Evolutionary conservation across 2,888 invertebrate genomes (phyloP), one percentile per base, ranked within the genome.

Genomic region (Dicyrtoma fusca): DNA sequence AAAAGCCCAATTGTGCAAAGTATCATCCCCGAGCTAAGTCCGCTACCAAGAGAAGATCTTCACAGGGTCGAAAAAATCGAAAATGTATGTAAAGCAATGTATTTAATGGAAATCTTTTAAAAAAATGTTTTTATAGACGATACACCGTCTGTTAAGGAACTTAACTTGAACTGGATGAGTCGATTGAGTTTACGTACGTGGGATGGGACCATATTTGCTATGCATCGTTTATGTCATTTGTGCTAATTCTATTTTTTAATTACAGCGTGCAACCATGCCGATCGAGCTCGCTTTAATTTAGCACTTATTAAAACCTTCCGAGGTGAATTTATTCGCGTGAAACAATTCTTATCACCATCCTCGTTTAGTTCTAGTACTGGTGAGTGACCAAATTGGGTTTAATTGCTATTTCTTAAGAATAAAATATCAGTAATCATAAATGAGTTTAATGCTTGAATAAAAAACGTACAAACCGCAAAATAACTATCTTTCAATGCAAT

Each of bases 241-340:
- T 17, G 53, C 44, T 71, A 11, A 61, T 59, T 53, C 19, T 64
- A 13, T 49, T 42, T 66, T 70, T 42, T 45, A 25, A 47, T 71
- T 76, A 79, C 85, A 86, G 88, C 87, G 65, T 96, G 95, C 83
- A 89, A 88, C 71, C 87, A 89, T 69, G 84, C 87, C 0, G 95
- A 96, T 82, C 90, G 92, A 75, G 87, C 88, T 10, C 87, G 88
- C 69, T 95, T 96, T 85, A 95, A 94, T 83, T 87, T 87, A 19
- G 94, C 95, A 82, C 86, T 97, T 59, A 89, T 95, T 79, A 90
- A 91, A 81, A 91, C 91, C 72, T 95, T 96, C 83, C 90, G 90
- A 79, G 90, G 90, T 34, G 95, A 96, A 84, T 78, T 76, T 59
- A 77, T 73, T 69, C 69, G 80, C 34, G 69, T 73, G 42, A 73